These are phyloP conservation scores for Phoxinus dragarum DNA, from an alignment of 2,797 vertebrate genomes.

Conservation along the genomic window DNA sequence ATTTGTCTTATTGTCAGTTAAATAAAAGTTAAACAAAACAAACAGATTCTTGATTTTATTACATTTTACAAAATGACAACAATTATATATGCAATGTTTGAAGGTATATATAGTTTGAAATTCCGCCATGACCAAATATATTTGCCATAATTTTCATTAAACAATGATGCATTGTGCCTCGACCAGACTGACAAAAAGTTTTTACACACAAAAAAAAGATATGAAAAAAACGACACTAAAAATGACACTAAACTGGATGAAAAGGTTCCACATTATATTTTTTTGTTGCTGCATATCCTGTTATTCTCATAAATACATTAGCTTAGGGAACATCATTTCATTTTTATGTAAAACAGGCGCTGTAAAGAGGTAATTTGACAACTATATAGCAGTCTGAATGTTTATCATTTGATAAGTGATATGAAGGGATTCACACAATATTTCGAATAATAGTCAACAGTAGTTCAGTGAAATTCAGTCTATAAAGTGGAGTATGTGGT, in stretches of 20 bases:
- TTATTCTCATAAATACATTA: not conserved
- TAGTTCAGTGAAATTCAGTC: not conserved
- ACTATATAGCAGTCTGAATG: not conserved
- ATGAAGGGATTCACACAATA: not conserved
- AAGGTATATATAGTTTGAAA: not conserved
- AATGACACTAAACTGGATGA: not conserved
- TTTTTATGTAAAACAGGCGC: not conserved
- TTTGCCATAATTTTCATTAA: not conserved
- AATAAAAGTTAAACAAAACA: too few species aligned
- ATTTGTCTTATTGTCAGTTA: too few species aligned
- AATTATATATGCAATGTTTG: too few species aligned
- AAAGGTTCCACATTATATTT: not conserved
- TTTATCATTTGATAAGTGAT: not conserved
- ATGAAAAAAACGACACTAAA: not conserved
- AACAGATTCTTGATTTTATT: too few species aligned
- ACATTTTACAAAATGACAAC: too few species aligned
- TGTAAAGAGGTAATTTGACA: not conserved
- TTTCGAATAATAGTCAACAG: not conserved
- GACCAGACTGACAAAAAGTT: not conserved
- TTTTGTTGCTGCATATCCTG: not conserved
- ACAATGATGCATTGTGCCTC: not conserved
- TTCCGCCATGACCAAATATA: not conserved
- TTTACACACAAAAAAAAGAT: accelerated
- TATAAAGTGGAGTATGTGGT: not conserved
- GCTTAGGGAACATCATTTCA: not conserved